Percentiles rank a stretch among this genome's conserved stretches.
Evolutionary conservation across 2,113 vertebrate genomes (phyloP).

Genomic region (Arothron firmamentum): DNA sequence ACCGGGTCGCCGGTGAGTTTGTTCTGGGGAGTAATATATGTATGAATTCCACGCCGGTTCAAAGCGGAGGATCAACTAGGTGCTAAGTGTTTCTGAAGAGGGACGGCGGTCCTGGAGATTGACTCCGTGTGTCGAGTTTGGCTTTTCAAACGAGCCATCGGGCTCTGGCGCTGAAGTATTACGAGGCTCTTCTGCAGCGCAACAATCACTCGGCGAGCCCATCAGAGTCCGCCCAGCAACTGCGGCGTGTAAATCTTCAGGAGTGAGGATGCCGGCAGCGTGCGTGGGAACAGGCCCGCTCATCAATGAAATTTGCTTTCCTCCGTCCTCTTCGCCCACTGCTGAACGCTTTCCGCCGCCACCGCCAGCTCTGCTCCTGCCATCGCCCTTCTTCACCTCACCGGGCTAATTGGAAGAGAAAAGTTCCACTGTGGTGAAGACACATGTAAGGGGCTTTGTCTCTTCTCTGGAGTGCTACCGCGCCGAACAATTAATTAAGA

Average conservation of each 20-base stretch:
- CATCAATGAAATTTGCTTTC: neutral
- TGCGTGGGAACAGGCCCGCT: too few species aligned
- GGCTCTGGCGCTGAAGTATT: slow-evolving; percentile 50
- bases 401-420: slow-evolving; percentile 62
- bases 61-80: slow-evolving; percentile 37
- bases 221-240: slow-evolving; percentile 45
- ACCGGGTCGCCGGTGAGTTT: slow-evolving; percentile 14
- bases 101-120: slow-evolving; percentile 30
- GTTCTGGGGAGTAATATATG: neutral
- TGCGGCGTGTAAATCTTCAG: slow-evolving; percentile 37
- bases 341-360: too few species aligned
- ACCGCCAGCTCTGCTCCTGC: neutral
- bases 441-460: slow-evolving; percentile 43
- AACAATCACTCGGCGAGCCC: slow-evolving; percentile 50
- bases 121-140: slow-evolving; percentile 29
- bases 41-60: slow-evolving; percentile 30
- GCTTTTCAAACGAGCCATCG: slow-evolving; percentile 52
- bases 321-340: neutral
- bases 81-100: slow-evolving; percentile 44
- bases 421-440: slow-evolving; percentile 33
- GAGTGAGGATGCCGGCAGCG: slow-evolving; percentile 2
- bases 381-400: slow-evolving; percentile 37
- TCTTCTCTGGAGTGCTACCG: slow-evolving; percentile 31
- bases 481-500: slow-evolving; percentile 64
- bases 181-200: slow-evolving; percentile 26